Evolutionary conservation across 2,797 vertebrate genomes (phyloP).

Genomic region (Bradypodion pumilum): DNA sequence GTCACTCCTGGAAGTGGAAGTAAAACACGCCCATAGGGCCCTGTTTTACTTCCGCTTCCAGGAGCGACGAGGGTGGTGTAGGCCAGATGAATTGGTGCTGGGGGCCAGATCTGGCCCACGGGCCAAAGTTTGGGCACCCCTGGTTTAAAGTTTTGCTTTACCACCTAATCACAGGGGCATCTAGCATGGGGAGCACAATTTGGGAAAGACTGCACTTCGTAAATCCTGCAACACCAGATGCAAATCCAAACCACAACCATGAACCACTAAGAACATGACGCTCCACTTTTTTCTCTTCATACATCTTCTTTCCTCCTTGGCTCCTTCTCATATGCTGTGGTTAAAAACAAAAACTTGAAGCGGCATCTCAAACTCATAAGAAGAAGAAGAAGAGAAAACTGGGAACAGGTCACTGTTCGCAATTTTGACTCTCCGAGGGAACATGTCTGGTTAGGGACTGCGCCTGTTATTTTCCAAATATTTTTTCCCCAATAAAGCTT

Average conservation of each 20-base stretch:
- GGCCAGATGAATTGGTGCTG: too few relatives aligned
- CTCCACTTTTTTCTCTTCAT: too few relatives aligned
- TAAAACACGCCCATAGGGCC: too few relatives aligned
- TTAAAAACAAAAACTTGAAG: background rate
- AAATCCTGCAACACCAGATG: background rate
- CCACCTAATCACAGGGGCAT: background rate
- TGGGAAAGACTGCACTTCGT: background rate
- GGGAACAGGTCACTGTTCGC: background rate
- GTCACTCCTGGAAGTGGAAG: too few relatives aligned
- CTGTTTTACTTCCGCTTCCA: too few relatives aligned
- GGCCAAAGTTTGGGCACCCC: too few relatives aligned
- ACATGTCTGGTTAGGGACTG: too few relatives aligned
- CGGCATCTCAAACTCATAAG: background rate
- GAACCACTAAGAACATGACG: background rate
- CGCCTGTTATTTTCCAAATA: background rate
- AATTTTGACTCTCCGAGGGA: background rate
- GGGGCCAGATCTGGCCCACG: too few relatives aligned
- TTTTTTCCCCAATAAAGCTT: fast-evolving
- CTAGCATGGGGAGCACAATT: background rate
- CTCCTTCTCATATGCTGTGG: background rate
- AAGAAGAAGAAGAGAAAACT: background rate
- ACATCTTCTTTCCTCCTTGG: too few relatives aligned
- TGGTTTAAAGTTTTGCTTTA: background rate
- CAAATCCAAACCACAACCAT: background rate
- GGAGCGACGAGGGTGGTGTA: too few relatives aligned